These are phyloP conservation scores for Orchesella cincta DNA, from an alignment of 1,140 invertebrate genomes.

Conservation along the genomic window DNA sequence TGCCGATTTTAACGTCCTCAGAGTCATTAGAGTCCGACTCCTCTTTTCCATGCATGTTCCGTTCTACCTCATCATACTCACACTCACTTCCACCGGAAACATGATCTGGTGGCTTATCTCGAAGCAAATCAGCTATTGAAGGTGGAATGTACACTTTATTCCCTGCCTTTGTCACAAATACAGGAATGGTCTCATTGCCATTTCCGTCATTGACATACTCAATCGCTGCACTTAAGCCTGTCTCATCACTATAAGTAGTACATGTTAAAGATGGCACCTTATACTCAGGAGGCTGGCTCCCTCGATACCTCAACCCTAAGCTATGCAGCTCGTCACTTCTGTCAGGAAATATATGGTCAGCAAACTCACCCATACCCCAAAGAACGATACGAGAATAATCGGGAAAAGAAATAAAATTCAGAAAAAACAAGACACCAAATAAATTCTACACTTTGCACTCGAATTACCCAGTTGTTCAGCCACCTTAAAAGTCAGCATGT, in stretches of 20 bases:
- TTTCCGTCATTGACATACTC: slow-evolving; percentile 10
- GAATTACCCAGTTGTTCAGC: no score
- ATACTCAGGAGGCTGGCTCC: no score
- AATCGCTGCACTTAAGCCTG: background rate
- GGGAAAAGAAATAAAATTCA: no score
- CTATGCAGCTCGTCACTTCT: slow-evolving; percentile 9
- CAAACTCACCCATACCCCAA: background rate
- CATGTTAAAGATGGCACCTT: no score
- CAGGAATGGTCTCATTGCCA: slow-evolving; percentile 5
- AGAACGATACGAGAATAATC: no score
- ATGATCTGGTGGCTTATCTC: slow-evolving; percentile 19
- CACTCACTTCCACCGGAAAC: background rate
- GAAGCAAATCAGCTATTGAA: slow-evolving; percentile 13
- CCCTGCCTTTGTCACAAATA: slow-evolving; percentile 17
- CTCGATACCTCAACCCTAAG: background rate
- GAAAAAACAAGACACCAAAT: no score
- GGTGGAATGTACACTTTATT: slow-evolving; percentile 26
- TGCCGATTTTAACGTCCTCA: background rate
- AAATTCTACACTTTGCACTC: no score
- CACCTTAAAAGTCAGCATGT: no score
- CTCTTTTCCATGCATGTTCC: background rate
- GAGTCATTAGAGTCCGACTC: background rate
- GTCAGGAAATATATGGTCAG: background rate
- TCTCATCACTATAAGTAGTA: slow-evolving; percentile 13
- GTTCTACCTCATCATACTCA: background rate